phyloP scores from a whole-genome alignment of 2,888 invertebrate genomes.

The Stenotaenia linearis region DNA sequence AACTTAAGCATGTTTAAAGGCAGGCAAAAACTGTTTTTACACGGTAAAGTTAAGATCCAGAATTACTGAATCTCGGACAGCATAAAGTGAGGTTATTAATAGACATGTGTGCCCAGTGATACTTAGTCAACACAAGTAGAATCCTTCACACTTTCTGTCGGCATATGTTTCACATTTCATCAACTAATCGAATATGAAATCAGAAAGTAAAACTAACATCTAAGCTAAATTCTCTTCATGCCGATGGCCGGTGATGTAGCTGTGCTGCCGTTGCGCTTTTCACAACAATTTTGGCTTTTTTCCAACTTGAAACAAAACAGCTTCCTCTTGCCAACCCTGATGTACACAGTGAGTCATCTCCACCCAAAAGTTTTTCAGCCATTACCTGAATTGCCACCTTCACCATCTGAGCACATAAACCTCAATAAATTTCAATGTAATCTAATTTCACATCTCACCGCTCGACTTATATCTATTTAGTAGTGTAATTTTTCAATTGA shows the following conservation, averaged over 20 bases:
- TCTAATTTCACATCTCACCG: not conserved
- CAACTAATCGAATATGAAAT: not conserved
- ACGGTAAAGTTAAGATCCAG: not conserved
- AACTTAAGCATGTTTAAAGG: slow-evolving; percentile 27
- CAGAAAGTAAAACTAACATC: not conserved
- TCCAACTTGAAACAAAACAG: not conserved
- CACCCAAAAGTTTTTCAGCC: slow-evolving; percentile 26
- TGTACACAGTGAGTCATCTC: slow-evolving; percentile 15
- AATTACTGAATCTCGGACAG: not conserved
- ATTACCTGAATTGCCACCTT: not conserved
- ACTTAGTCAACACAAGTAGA: not conserved
- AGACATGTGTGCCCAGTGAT: not conserved
- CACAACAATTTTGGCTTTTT: slow-evolving; percentile 16
- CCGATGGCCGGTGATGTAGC: not conserved
- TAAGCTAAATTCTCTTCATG: not conserved
- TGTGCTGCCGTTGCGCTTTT: not conserved
- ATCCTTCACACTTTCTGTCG: not conserved
- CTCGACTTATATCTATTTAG: not conserved
- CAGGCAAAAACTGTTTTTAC: not conserved
- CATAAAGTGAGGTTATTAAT: not conserved
- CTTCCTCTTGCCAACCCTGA: slow-evolving; percentile 24
- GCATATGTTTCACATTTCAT: not conserved
- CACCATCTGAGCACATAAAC: slow-evolving; percentile 8
- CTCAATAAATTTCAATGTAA: not conserved
- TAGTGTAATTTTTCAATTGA: not conserved